Conservation (phyloP, 2,797 vertebrate genomes). For the Sciaenops ocellatus region DNA sequence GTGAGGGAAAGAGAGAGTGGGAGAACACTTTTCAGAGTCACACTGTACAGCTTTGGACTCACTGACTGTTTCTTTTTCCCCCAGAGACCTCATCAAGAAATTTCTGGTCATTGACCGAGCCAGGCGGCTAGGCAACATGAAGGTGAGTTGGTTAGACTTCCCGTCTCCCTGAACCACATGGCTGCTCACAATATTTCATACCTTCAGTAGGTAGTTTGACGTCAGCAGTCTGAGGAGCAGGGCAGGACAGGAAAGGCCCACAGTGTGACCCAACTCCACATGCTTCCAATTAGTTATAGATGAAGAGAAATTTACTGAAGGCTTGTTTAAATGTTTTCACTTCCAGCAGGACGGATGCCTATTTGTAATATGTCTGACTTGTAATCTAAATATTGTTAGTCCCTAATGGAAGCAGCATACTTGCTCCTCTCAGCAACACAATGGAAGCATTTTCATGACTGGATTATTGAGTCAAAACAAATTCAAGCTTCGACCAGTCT, state of each 20-base stretch:
- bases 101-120: slow-evolving; percentile 95
- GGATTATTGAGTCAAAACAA: not conserved
- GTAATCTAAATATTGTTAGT: slow-evolving; percentile 25
- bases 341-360: not conserved
- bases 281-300: slow-evolving; percentile 56
- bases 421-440: not conserved
- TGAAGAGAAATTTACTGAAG: slow-evolving; percentile 6
- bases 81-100: slow-evolving; percentile 96
- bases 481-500: not conserved
- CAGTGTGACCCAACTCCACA: slow-evolving; percentile 9
- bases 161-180: slow-evolving; percentile 26
- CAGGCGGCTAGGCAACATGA: slow-evolving; percentile 95
- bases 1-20: not conserved
- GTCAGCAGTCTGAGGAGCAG: slow-evolving; percentile 22
- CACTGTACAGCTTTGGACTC: slow-evolving; percentile 15
- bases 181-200: slow-evolving; percentile 23
- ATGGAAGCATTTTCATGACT: not conserved
- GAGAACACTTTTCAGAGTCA: not conserved
- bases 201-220: slow-evolving; percentile 22
- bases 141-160: slow-evolving; percentile 85
- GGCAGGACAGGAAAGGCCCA: not conserved
- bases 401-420: not conserved
- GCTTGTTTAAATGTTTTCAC: not conserved
- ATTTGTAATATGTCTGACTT: slow-evolving; percentile 16
- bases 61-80: slow-evolving; percentile 32